Evolutionary conservation across 2,797 vertebrate genomes (phyloP).

Genomic region (Eulemur coronatus): DNA sequence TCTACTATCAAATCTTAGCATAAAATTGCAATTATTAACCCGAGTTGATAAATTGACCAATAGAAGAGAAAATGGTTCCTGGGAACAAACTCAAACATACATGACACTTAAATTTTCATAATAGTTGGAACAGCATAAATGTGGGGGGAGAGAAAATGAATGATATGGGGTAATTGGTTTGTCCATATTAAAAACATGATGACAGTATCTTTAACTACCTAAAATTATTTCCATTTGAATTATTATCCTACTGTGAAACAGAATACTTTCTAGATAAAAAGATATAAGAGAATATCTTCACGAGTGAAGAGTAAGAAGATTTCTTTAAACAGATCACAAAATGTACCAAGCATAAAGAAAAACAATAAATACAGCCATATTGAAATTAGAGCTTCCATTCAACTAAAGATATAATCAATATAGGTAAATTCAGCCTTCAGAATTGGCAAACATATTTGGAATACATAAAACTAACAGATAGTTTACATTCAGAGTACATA

Average conservation of each 20-base stretch:
- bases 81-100: neutral
- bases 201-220: neutral
- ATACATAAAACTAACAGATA: neutral
- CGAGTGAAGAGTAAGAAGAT: neutral
- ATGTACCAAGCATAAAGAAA: neutral
- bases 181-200: neutral
- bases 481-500: neutral
- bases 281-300: neutral
- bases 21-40: neutral
- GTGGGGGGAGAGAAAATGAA: neutral
- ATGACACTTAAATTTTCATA: neutral
- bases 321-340: neutral
- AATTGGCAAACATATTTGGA: neutral
- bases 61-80: neutral
- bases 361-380: neutral
- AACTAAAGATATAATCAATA: neutral
- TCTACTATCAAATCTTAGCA: neutral
- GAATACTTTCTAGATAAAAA: neutral
- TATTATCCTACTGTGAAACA: neutral
- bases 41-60: neutral
- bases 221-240: neutral
- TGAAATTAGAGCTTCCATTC: neutral
- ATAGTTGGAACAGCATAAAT: neutral
- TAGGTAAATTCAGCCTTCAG: neutral
- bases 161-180: neutral